Conservation (phyloP, 2,797 vertebrate genomes). For the Hafferia zeledoni region DNA sequence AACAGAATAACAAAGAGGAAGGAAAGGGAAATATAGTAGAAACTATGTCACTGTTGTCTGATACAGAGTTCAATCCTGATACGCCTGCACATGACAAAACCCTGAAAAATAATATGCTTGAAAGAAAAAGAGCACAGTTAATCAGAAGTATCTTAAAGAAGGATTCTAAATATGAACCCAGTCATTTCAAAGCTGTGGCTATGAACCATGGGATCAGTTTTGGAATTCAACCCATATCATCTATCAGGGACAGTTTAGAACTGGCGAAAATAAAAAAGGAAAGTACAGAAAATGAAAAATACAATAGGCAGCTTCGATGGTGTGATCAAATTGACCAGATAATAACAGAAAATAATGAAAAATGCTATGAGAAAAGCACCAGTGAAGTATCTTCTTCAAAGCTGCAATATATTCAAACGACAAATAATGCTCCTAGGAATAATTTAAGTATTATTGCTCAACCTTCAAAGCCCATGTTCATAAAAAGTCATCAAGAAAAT, state of each 20-base stretch:
- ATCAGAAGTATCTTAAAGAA: slow-evolving; percentile 91
- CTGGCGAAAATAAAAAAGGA: slow-evolving; percentile 79
- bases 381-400: slow-evolving; percentile 3
- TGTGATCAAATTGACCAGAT: slow-evolving; percentile 81
- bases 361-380: neutral
- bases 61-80: slow-evolving; percentile 8
- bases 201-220: slow-evolving; percentile 70
- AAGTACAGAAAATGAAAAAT: slow-evolving; percentile 68
- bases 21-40: slow-evolving; percentile 42
- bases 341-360: slow-evolving; percentile 1
- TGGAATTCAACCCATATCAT: slow-evolving; percentile 74
- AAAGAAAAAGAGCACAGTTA: slow-evolving; percentile 68
- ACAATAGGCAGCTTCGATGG: slow-evolving; percentile 88
- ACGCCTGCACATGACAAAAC: slow-evolving; percentile 12
- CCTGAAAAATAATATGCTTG: slow-evolving; percentile 30
- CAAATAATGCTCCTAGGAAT: neutral
- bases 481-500: slow-evolving; percentile 69
- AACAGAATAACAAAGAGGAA: slow-evolving; percentile 43
- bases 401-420: slow-evolving; percentile 16
- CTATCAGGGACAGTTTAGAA: slow-evolving; percentile 89
- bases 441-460: slow-evolving; percentile 17
- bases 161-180: slow-evolving; percentile 75
- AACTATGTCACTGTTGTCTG: slow-evolving; percentile 17
- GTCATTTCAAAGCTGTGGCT: slow-evolving; percentile 48
- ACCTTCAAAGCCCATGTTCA: slow-evolving; percentile 20